phyloP scores from a whole-genome alignment of 2,888 invertebrate species.

The Rhagophthalmus giganteus region DNA sequence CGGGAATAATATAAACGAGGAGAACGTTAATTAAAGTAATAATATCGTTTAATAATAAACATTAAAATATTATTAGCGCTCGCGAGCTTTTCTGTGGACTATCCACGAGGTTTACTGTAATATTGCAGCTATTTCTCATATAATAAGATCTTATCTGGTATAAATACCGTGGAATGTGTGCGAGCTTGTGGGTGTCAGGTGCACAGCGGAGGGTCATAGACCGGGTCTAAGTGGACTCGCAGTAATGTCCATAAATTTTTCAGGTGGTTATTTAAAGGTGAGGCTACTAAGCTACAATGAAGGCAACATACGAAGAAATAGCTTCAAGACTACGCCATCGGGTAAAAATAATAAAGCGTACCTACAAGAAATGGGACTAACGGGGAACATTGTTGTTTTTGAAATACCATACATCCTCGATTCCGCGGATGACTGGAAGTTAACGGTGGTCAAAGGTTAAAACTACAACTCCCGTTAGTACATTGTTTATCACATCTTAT shows the following conservation, averaged over 20 bases:
- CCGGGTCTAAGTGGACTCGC: constrained; percentile 43
- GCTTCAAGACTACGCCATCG: constrained; percentile 9
- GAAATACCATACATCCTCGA: background rate
- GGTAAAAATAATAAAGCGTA: background rate
- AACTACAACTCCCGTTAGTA: constrained; percentile 1
- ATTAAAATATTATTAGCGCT: constrained; percentile 25
- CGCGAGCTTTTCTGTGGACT: constrained; percentile 19
- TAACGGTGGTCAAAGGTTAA: background rate
- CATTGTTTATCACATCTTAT: background rate
- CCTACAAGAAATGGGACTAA: constrained; percentile 1
- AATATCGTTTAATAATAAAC: constrained; percentile 11
- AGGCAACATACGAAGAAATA: constrained; percentile 12
- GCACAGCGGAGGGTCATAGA: constrained; percentile 53
- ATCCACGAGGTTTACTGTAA: constrained; percentile 45
- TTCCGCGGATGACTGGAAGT: background rate
- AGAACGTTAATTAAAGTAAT: constrained; percentile 5
- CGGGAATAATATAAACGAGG: too few relatives aligned
- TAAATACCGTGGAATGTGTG: constrained; percentile 50
- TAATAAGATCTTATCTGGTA: constrained; percentile 55
- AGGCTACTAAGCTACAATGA: constrained; percentile 25
- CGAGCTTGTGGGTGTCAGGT: constrained; percentile 55
- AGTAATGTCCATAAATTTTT: constrained; percentile 41
- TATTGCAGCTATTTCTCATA: constrained; percentile 54
- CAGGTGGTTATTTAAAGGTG: constrained; percentile 32
- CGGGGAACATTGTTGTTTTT: background rate